Base-by-base conservation (phyloP, 2,113 vertebrate species). In the Pantherophis guttatus region DNA sequence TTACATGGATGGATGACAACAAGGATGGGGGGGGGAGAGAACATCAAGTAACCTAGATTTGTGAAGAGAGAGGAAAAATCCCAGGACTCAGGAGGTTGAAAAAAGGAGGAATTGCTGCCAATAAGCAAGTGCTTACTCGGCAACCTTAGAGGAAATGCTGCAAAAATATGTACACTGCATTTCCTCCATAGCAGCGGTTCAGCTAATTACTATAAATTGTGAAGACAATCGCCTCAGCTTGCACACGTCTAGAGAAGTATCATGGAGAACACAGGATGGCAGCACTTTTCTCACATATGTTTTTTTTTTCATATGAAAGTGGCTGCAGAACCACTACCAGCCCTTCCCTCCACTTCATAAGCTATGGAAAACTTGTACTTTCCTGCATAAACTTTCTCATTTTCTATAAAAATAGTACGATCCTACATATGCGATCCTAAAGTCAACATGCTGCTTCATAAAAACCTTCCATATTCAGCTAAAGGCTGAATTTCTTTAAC, bases 401-500 rank as follows among this genome's bases (percentile, higher is more conserved):
- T 58, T 39, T 44, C 21, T 21, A 59, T n/a, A 85, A 91, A 86
- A 29, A 86, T 19, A 86, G 53, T n/a, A n/a, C n/a, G n/a, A n/a
- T n/a, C n/a, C n/a, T n/a, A n/a, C 57, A 48, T 50, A 3, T 33
- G 11, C 8, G 48, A 87, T 87, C 89, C 39, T 86, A 23, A 94
- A 94, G 21, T 11, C 93, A 58, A 89, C 26, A 65, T 65, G 62
- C 62, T 2, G n/a, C 52, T 26, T 96, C 96, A 97, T 96, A 96
- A 95, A 92, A 96, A 93, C 91, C 95, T 93, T 97, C 93, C 85
- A 96, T 96, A 97, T 97, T 97, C 96, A 96, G 3, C 10, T 92
- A 86, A 95, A 97, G 96, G 97, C 55, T 96, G 96, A 96, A 97
- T 96, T 97, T 95, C 95, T 97, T 91, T 91, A 95, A 95, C 86